Percentiles rank a stretch among this genome's conserved stretches.
Conservation (phyloP, 2,797 vertebrate species). For the Pteronotus mesoamericanus region DNA sequence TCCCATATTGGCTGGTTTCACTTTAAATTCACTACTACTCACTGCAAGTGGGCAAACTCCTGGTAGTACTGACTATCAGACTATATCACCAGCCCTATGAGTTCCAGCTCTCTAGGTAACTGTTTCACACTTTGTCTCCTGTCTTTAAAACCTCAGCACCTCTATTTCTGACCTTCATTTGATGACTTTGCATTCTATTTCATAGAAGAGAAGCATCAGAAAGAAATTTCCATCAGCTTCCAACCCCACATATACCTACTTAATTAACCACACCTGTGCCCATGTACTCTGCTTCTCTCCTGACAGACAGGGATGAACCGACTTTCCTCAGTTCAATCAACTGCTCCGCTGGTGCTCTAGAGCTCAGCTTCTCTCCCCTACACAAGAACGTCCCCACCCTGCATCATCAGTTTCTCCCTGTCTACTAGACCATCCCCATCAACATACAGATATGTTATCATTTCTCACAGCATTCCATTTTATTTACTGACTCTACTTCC, state of each 20-base stretch:
- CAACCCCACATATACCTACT: neutral
- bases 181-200: neutral
- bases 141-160: neutral
- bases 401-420: neutral
- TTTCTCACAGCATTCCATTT: neutral
- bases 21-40: neutral
- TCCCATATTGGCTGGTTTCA: neutral
- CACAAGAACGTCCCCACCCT: neutral
- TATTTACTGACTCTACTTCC: neutral
- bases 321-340: neutral
- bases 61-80: neutral
- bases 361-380: neutral
- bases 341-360: rapidly evolving
- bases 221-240: neutral
- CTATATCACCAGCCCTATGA: neutral
- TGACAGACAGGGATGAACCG: rapidly evolving
- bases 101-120: neutral
- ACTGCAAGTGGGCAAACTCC: neutral
- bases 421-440: too few species aligned
- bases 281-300: neutral
- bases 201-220: neutral
- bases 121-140: neutral
- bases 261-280: neutral
- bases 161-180: neutral
- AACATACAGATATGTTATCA: rapidly evolving